These are phyloP conservation scores for Pseudomyrmex dendroicus DNA, from an alignment of 1,140 invertebrate genomes.

Conservation along the genomic window DNA sequence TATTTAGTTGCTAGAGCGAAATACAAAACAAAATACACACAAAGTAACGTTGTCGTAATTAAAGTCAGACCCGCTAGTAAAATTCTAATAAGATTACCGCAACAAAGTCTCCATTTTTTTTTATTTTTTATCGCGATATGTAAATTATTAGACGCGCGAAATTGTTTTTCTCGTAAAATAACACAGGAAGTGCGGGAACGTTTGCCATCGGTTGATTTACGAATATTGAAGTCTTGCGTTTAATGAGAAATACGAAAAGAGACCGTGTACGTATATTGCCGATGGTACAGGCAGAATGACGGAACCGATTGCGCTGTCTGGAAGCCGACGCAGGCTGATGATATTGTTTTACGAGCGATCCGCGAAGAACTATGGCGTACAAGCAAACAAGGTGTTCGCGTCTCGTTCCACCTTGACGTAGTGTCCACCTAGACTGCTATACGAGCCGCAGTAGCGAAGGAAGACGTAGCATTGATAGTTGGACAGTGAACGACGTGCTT, in stretches of 20 bases:
- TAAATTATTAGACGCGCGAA: not conserved
- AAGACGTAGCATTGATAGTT: constrained; percentile 79
- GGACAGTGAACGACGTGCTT: constrained; percentile 80
- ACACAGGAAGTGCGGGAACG: not conserved
- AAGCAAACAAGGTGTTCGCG: constrained; percentile 69
- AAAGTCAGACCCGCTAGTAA: not conserved
- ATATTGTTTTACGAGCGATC: constrained; percentile 40
- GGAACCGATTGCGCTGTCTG: not conserved
- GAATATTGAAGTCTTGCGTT: not conserved
- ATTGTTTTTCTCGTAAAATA: not conserved
- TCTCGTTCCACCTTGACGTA: constrained; percentile 65
- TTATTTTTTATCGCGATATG: not conserved
- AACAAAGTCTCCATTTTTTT: not conserved
- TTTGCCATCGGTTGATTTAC: not conserved
- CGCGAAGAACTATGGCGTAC: constrained; percentile 29
- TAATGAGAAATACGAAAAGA: not conserved
- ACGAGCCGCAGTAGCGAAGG: constrained; percentile 76
- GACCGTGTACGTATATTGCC: too few species aligned
- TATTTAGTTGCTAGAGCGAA: too few species aligned
- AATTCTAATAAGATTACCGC: not conserved
- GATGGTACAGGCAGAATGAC: not conserved
- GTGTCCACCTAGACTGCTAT: constrained; percentile 63
- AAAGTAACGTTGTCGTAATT: not conserved
- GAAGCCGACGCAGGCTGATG: not conserved
- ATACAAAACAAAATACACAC: not conserved